These are phyloP conservation scores for Aspiorhynchus laticeps DNA, from an alignment of 2,113 vertebrate species.

Conservation along the genomic window DNA sequence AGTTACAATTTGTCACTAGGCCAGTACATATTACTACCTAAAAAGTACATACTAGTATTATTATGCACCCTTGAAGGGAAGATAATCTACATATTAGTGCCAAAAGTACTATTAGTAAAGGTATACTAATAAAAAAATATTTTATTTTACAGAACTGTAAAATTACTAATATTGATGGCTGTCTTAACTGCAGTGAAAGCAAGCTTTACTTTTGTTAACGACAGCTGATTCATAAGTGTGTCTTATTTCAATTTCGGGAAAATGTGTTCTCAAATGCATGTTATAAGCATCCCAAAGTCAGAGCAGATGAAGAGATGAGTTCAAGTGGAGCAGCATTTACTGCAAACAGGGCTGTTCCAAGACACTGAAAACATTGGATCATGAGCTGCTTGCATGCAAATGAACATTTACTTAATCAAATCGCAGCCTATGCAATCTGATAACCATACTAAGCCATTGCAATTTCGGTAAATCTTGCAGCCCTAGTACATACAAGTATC, in stretches of 20 bases:
- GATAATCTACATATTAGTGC: neutral
- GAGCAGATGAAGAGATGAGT: neutral
- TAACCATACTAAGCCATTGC: neutral
- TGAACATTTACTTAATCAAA: neutral
- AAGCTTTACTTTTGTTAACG: neutral
- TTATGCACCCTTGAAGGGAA: neutral
- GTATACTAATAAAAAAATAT: neutral
- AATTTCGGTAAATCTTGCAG: neutral
- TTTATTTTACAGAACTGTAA: neutral
- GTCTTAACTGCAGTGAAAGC: neutral
- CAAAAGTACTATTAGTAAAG: neutral
- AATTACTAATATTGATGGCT: neutral
- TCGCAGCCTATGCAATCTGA: neutral
- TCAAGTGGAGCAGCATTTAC: neutral
- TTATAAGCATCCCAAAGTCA: neutral
- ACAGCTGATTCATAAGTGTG: neutral
- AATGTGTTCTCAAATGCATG: neutral
- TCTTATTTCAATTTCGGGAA: neutral
- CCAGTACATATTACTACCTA: neutral
- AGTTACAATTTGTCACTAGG: neutral
- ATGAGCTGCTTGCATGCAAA: neutral
- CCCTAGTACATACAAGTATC: neutral
- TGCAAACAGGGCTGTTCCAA: neutral
- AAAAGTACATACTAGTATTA: neutral
- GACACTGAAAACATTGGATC: neutral